Base-by-base conservation (phyloP, 1,140 invertebrate genomes). In the Eurosta solidaginis region DNA sequence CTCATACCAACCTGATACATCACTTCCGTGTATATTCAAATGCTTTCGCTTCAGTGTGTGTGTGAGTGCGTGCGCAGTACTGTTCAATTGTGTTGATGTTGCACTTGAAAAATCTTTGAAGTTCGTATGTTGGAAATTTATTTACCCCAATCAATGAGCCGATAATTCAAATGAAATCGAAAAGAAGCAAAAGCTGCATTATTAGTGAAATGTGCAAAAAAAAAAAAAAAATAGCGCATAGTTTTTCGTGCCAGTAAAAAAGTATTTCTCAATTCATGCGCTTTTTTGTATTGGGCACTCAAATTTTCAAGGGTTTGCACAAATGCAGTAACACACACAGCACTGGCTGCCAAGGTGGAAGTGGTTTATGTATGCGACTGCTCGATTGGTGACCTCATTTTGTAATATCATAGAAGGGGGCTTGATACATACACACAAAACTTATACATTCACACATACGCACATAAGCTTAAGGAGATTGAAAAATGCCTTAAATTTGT, bases 121-220 rank as follows among this genome's bases (percentile, higher is more conserved):
- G 29, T 27, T 59, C 27, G 25, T 59, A 29, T 59, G 54, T 27
- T 59, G 59, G 33, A 68, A 40, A 40, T 40, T 68, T 68, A 68
- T 68, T 68, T 68, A 68, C 59, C n/a, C 40, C 59, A 40, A 20
- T 68, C 59, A 68, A 68, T 68, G 59, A 20, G 17, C 59, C 59
- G 59, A 29, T 33, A 40, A 68, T 68, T 20, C 59, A 40, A 68
- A 33, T 68, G 59, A n/a, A n/a, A n/a, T n/a, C n/a, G n/a, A n/a
- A n/a, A n/a, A n/a, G n/a, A n/a, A n/a, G 59, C 6, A 68, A 68
- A 52, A 68, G n/a, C n/a, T 40, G 59, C 17, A 68, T 17, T 12
- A 17, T 12, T n/a, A 49, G 17, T 17, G 45, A 59, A 59, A 10
- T 59, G 54, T 29, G 33, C 5, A 59, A 59, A 33, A 36, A 59